phyloP scores from a whole-genome alignment of 2,888 invertebrate genomes.

The Drosophila kambysellisi region DNA sequence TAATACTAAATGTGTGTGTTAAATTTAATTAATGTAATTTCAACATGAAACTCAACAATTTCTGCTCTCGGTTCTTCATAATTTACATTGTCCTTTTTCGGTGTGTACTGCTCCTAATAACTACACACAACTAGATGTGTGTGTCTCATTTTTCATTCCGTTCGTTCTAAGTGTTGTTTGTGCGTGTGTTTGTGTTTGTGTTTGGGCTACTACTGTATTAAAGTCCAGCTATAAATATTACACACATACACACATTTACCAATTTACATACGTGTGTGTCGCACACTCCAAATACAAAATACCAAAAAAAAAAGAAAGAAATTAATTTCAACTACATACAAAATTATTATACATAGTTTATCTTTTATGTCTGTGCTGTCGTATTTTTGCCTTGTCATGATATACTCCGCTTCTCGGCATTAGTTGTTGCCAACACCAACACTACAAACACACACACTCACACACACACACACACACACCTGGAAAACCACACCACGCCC shows the following conservation, averaged over 20 bases:
- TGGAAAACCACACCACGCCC: conserved; percentile 43
- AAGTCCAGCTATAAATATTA: conserved; percentile 50
- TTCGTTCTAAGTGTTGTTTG: conserved; percentile 57
- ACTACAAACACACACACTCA: conserved; percentile 11
- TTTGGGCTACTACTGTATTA: conserved; percentile 43
- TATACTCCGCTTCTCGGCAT: conserved; percentile 64
- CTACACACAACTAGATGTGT: conserved; percentile 55
- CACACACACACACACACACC: conserved; percentile 40
- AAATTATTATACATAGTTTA: conserved; percentile 61
- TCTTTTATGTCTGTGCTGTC: conserved; percentile 60
- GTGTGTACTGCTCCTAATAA: conserved; percentile 50
- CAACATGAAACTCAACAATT: conserved; percentile 82
- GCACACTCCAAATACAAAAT: background rate
- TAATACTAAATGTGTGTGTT: conserved; percentile 49
- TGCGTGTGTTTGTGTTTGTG: conserved; percentile 47
- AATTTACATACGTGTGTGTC: conserved; percentile 43
- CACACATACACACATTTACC: conserved; percentile 36
- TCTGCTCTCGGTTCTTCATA: conserved; percentile 75
- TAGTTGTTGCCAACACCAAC: conserved; percentile 45
- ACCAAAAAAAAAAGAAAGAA: conserved; percentile 45
- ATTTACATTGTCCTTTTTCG: conserved; percentile 60
- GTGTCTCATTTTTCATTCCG: conserved; percentile 64
- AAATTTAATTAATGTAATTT: conserved; percentile 77
- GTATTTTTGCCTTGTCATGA: conserved; percentile 72
- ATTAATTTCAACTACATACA: conserved; percentile 55